Evolutionary conservation across 2,888 invertebrate species (phyloP).

Genomic region (Ophion obscuratus): DNA sequence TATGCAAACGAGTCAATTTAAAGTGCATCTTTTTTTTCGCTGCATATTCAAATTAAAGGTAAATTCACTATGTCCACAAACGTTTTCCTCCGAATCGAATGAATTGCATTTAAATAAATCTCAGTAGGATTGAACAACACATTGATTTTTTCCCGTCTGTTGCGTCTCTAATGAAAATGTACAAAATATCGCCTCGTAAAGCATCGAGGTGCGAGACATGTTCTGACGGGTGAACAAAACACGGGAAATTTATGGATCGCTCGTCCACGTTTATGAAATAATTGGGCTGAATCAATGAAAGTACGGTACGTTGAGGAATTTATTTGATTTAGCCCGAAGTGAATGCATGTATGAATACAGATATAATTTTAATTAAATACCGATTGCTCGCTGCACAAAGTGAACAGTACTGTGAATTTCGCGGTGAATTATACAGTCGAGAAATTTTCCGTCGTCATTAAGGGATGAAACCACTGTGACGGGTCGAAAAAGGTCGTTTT

Average conservation of each 20-base stretch:
- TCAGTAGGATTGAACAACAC: slow-evolving; percentile 16
- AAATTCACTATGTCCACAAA: slow-evolving; percentile 21
- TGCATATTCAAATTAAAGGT: not conserved
- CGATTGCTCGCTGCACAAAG: too few relatives aligned
- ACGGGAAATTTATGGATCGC: slow-evolving; percentile 4
- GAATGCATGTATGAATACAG: not conserved
- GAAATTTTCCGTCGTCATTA: too few relatives aligned
- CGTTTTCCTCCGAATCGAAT: slow-evolving; percentile 27
- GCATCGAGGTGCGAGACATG: slow-evolving; percentile 22
- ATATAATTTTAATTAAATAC: not conserved
- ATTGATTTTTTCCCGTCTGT: slow-evolving; percentile 6
- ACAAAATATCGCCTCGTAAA: slow-evolving; percentile 48
- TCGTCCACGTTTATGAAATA: slow-evolving; percentile 19
- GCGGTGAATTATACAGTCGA: too few relatives aligned
- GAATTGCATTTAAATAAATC: slow-evolving; percentile 33
- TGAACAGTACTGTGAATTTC: too few relatives aligned
- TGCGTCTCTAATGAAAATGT: slow-evolving; percentile 36
- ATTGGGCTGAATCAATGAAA: slow-evolving; percentile 29
- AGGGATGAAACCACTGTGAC: too few relatives aligned
- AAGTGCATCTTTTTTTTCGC: slow-evolving; percentile 8
- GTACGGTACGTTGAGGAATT: slow-evolving; percentile 16
- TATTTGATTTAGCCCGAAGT: slow-evolving; percentile 7
- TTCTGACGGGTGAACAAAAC: not conserved
- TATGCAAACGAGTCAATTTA: slow-evolving; percentile 23
- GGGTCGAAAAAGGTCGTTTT: too few relatives aligned